Evolutionary conservation across 2,797 vertebrate species (phyloP), one percentile per base, ranked within the genome.

Genomic region (Botia almorhae): DNA sequence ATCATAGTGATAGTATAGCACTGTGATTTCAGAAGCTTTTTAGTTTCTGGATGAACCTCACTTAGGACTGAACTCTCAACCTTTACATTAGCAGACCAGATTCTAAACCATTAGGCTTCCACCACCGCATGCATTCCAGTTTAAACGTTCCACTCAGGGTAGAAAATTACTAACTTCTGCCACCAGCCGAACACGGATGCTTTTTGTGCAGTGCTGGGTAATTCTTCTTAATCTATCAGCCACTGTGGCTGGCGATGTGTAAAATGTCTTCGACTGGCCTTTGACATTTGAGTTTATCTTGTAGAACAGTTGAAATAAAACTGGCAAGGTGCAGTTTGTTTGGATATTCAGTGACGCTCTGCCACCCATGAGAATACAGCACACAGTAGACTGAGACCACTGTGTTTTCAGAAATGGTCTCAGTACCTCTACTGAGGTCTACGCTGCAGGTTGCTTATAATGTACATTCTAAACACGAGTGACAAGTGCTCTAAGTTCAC

Each of bases 31-130:
- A 69, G 50, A 14, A 70, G 76, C 55, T 36, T 7, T 61, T 67
- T n/a, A 16, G 3, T 65, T 39, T 77, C 7, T 43, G 8, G 63
- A 8, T 65, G 63, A 39, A 65, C 33, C 29, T 8, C 61, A 55
- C 60, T 53, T 50, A 11, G 55, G 43, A 46, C 39, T 58, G 17
- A 69, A 48, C 74, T 68, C 5, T 50, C 12, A 61, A 78, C 53
- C 75, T 69, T 76, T 60, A 78, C 68, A 69, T 78, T 26, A 61
- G 56, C 43, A 50, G 39, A 50, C 11, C 23, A 69, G 53, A 60
- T 58, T 69, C 51, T 23, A 2, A 23, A 43, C 55, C 26, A 70
- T 39, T 46, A 60, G 76, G 17, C 63, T 39, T 33, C 33, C 63
- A 36, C 3, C 63, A 65, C 61, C 61, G 6, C 63, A 65, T 64